phyloP scores from a whole-genome alignment of 2,797 vertebrate genomes.

The Ambastaia sidthimunki region DNA sequence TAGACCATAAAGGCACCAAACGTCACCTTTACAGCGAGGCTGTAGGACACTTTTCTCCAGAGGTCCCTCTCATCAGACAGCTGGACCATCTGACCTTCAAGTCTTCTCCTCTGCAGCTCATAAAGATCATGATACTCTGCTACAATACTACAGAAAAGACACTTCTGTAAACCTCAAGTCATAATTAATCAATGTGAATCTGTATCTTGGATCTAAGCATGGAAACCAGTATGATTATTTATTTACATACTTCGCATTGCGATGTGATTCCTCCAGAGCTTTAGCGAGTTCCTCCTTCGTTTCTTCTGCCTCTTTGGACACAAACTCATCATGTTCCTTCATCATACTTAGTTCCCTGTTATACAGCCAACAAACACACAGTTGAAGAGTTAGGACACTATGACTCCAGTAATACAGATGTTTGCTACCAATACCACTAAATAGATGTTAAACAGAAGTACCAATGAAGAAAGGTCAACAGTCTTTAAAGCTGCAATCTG shows the following conservation, averaged over 20 bases:
- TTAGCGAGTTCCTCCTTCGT: conserved; percentile 77
- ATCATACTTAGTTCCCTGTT: conserved; percentile 81
- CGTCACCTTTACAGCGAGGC: conserved; percentile 84
- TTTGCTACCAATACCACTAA: too few relatives aligned
- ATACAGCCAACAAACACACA: neutral
- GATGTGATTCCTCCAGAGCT: conserved; percentile 76
- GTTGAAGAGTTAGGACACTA: neutral
- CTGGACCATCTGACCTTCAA: conserved; percentile 79
- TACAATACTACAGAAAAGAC: conserved; percentile 74
- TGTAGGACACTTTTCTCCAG: conserved; percentile 81
- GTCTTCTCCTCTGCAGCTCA: conserved; percentile 80
- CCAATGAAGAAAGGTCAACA: too few relatives aligned
- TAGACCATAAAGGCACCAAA: neutral
- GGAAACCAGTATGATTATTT: neutral
- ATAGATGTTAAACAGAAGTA: too few relatives aligned
- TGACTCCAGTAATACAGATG: too few relatives aligned
- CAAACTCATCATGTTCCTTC: conserved; percentile 74
- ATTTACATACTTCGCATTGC: conserved; percentile 80
- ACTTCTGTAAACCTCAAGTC: neutral
- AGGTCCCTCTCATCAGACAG: conserved; percentile 81
- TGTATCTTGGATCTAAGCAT: neutral
- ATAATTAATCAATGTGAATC: neutral
- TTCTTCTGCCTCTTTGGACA: conserved; percentile 77
- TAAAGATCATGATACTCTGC: conserved; percentile 86
- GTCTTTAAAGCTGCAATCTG: too few relatives aligned